Percentiles rank a stretch among this genome's conserved stretches.
Evolutionary conservation across 2,113 vertebrate species (phyloP).

Genomic region (Hemiprocne comata): DNA sequence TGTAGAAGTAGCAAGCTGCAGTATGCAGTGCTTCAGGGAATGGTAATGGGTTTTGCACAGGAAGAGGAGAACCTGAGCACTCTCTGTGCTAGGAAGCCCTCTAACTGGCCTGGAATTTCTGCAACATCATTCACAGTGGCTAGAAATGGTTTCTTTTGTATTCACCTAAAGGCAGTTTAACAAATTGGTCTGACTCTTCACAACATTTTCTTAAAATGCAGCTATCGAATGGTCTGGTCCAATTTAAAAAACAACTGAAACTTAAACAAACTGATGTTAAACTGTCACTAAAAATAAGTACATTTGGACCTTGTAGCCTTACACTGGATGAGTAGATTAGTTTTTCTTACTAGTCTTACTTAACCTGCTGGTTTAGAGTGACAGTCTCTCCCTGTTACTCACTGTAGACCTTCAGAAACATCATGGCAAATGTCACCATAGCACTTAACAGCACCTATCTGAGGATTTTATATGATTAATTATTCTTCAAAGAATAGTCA

Average conservation of each 20-base stretch:
- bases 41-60: neutral
- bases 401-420: neutral
- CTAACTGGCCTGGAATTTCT: neutral
- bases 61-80: neutral
- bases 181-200: neutral
- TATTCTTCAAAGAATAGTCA: neutral
- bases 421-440: neutral
- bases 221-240: neutral
- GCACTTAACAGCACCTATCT: neutral
- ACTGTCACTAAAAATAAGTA: fast-evolving
- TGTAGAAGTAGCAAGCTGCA: fast-evolving
- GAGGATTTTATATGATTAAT: neutral
- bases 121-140: neutral
- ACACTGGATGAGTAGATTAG: neutral
- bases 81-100: neutral
- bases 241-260: neutral
- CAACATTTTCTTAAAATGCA: neutral
- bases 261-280: neutral
- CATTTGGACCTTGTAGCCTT: neutral
- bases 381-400: neutral
- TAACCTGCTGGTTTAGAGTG: neutral
- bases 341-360: neutral
- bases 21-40: neutral
- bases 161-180: neutral
- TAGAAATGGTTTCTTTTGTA: neutral